Base-by-base conservation (phyloP, 2,797 vertebrate genomes). In the Brachymystax lenok region DNA sequence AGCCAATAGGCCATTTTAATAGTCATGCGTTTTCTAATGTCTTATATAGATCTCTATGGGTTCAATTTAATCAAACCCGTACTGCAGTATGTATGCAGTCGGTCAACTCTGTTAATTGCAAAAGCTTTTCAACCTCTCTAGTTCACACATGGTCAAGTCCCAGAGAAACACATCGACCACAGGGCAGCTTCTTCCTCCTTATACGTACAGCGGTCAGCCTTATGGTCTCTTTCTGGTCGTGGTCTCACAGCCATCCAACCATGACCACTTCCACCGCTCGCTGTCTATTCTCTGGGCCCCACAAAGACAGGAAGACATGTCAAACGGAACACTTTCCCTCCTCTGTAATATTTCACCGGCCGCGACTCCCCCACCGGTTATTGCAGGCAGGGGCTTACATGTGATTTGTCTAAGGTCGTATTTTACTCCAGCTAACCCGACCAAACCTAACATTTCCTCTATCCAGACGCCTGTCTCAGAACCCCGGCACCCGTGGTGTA, bases 201-300 rank as follows among this genome's bases (percentile, higher is more conserved):
- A n/a, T 21, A 21, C 0, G 10, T 63, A 10, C 59, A 27, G 10
- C 2, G 87, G 86, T 88, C 87, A 85, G 54, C 17, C 10, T 90
- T 90, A 89, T 91, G 88, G 90, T 90, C 90, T 79, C 61, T 5
- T 17, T 64, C 30, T 61, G 59, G 19, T 63, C 30, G 10, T 61
- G 7, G 21, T 16, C 79, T 88, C 86, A 80, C 76, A 80, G 81
- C 82, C 82, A 84, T 87, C 83, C 89, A 86, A 82, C 81, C 90
- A 80, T 86, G 88, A 88, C 87, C 73, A 83, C 88, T 86, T 88
- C 89, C 86, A 80, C 79, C 74, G 19, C 7, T 74, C 84, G 90
- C 87, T 91, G 88, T 82, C 81, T 91, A 88, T 91, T 67, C 80
- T 91, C 87, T 88, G 82, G 73, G 76, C 81, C 71, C 82, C 72